A percentile compares a stretch with the other conserved stretches of the same genome.
These are phyloP conservation scores for Celastrina argiolus DNA, from an alignment of 2,888 invertebrate species.

Conservation along the genomic window DNA sequence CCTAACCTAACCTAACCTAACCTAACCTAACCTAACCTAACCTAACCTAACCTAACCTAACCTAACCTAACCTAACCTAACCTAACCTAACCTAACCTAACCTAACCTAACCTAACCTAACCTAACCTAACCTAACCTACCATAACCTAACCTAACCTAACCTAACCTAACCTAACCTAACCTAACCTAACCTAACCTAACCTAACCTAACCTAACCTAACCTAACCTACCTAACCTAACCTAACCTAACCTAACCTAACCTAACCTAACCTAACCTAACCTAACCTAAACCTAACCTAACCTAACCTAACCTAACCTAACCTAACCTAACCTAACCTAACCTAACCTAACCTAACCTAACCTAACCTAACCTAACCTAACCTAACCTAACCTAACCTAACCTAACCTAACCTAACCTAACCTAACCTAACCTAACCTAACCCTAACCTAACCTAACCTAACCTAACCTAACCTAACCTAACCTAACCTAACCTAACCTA, in stretches of 20 bases:
- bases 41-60: conserved; percentile 11
- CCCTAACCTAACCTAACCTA: background rate
- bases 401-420: too few species aligned
- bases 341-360: background rate
- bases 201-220: conserved; percentile 29
- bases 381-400: too few species aligned
- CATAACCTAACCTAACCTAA: conserved; percentile 24
- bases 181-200: conserved; percentile 36
- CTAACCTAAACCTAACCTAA: too few species aligned
- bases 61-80: conserved; percentile 29
- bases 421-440: conserved; percentile 17
- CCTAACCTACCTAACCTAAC: conserved; percentile 30
- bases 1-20: background rate
- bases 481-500: too few species aligned
- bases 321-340: background rate
- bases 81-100: conserved; percentile 28
- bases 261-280: conserved; percentile 24
- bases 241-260: conserved; percentile 26
- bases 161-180: conserved; percentile 33
- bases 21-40: background rate
- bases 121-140: conserved; percentile 27
- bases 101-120: conserved; percentile 26
- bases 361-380: too few species aligned
- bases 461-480: too few species aligned
- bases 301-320: too few species aligned